Base-by-base conservation (phyloP, 2,113 vertebrate genomes). In the Centropus unirufus region DNA sequence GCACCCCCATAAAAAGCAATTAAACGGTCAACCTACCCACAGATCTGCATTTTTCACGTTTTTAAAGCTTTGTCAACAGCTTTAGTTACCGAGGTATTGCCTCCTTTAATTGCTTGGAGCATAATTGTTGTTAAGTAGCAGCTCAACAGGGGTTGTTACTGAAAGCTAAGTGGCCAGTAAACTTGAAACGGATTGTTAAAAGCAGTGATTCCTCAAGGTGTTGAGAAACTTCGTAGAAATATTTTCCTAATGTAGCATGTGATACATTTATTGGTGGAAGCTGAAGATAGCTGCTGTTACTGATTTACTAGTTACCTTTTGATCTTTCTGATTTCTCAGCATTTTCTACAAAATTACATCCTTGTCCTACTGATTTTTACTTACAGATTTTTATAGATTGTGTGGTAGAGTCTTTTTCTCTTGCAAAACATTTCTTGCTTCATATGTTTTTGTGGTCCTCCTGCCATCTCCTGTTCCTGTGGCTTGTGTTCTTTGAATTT, bases 21-120 rank as follows among this genome's bases (percentile, higher is more conserved):
- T 80, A 91, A 94, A 63, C 51, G 78, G 82, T 54, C 79, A 80
- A 88, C 84, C 55, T 92, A 55, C 67, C 78, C 63, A 90, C 59
- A 91, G 81, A 70, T 84, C 74, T 86, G 74, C 59, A 11, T 68
- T 91, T 88, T 80, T 63, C 9, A 51, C 21, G 47, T 30, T 77
- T 85, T 85, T 61, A 81, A 73, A 85, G 61, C 58, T 63, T 87
- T 55, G 34, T 68, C 34, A 64, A 49, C 29, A 57, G 55, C 67
- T 61, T n/a, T 66, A 55, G 34, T 40, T 93, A 69, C 63, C 68
- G 89, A 66, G 64, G 40, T 58, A 6, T 4, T 73, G 55, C 80
- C 77, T 64, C 23, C 81, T 34, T 54, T n/a, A 59, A 76, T 32
- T 89, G 39, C 26, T 18, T 6, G 27, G 59, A 67, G 51, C 59